Base-by-base conservation (phyloP, 2,888 invertebrate species). In the Anaspis maculata region DNA sequence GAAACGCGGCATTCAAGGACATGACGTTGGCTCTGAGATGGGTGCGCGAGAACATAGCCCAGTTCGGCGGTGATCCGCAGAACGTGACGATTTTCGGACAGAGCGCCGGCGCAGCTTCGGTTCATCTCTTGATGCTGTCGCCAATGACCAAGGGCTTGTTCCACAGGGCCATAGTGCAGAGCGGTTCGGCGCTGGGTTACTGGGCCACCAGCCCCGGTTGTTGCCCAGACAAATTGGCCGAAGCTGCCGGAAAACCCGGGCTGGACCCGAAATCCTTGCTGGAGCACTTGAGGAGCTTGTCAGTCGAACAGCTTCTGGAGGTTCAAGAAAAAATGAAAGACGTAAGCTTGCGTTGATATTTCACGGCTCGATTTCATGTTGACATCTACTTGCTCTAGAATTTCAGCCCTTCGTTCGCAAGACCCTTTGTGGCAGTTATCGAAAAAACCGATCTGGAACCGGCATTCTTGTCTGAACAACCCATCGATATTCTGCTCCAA, bases 1-100 rank as follows among this genome's bases (percentile, higher is more conserved):
- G 72, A 1, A 73, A 73, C 51, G 69, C 70, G 0, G 72, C 69
- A 2, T 54, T 73, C 1, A 72, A 72, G 52, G 73, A 73, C 49
- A 68, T 69, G 56, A 60, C 70, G 1, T 42, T 71, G 49, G 72
- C 71, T 1, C 44, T 73, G 25, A 65, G 65, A 41, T 73, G 72
- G 72, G 60, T 73, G 0, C 65, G 69, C 40, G 54, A 52, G 2
- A 73, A 73, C 44, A 69, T 71, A 11, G 40, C 52, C 7, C 33
- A 50, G 9, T 57, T 57, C 30, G 35, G 40, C 27, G 57, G 57
- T 3, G 48, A 57, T 40, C 45, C 57, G 2, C 41, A 46, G 21
- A 57, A 56, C 33, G 70, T 64, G 5, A 72, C 71, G 0, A 56
- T 73, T 5, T 69, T 72, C 45, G 72, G 73, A 1, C 69, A 70